These are phyloP conservation scores for Falco biarmicus DNA, from an alignment of 2,797 vertebrate species.

Conservation along the genomic window DNA sequence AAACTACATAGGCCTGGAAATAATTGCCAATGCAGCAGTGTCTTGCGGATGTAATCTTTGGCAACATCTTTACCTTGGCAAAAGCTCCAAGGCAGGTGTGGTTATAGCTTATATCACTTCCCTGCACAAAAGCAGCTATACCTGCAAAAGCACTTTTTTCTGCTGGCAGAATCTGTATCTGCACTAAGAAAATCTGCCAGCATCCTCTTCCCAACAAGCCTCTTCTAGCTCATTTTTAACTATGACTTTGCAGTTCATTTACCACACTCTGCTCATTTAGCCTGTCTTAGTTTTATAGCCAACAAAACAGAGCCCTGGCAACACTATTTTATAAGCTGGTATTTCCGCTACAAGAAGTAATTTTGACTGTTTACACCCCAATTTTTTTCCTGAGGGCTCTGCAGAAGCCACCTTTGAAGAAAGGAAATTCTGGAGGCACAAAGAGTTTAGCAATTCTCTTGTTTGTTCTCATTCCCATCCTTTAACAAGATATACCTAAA, in stretches of 20 bases:
- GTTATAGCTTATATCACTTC: conserved; percentile 10
- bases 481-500: background rate
- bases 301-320: background rate
- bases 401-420: background rate
- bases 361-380: conserved; percentile 12
- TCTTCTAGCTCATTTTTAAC: conserved; percentile 43
- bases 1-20: background rate
- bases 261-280: conserved; percentile 19
- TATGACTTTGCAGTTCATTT: conserved; percentile 60
- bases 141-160: conserved; percentile 55
- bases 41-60: background rate
- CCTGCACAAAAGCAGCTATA: conserved; percentile 34
- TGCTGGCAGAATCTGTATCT: conserved; percentile 54
- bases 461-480: background rate
- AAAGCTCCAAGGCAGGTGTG: conserved; percentile 22
- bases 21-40: background rate
- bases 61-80: background rate
- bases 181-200: conserved; percentile 46
- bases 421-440: background rate
- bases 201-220: conserved; percentile 34
- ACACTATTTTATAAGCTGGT: background rate
- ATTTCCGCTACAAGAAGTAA: background rate
- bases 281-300: background rate
- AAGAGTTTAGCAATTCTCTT: background rate
- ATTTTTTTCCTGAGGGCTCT: background rate